Evolutionary conservation across 2,888 invertebrate genomes (phyloP).

Genomic region (Drosophila birchii): DNA sequence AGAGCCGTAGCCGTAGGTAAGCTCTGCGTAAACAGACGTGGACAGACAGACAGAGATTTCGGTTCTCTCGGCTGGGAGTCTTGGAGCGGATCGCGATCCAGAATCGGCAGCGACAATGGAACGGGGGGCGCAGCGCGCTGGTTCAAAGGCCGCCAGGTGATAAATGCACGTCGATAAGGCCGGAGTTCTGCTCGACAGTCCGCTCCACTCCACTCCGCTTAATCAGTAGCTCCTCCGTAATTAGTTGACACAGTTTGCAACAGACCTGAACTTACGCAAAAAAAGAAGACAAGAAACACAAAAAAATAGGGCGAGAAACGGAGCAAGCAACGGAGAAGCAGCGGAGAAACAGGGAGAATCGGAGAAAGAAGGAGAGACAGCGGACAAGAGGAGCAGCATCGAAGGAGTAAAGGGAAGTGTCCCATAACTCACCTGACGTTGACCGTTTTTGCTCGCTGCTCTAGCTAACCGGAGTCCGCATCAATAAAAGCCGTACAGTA

Average conservation of each 20-base stretch:
- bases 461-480: conserved; percentile 25
- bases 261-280: conserved; percentile 34
- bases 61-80: conserved; percentile 2
- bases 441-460: conserved; percentile 40
- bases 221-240: conserved; percentile 18
- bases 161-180: conserved; percentile 23
- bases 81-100: conserved; percentile 30
- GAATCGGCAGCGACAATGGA: conserved; percentile 5
- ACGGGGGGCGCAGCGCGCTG: background rate
- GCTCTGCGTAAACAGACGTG: conserved; percentile 58
- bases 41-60: conserved; percentile 21
- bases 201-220: conserved; percentile 5
- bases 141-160: conserved; percentile 34
- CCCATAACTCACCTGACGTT: conserved; percentile 56
- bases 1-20: conserved; percentile 47
- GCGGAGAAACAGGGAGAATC: conserved; percentile 10
- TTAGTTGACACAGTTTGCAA: conserved; percentile 42
- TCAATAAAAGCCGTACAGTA: conserved; percentile 30
- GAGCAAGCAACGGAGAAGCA: conserved; percentile 10
- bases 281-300: conserved; percentile 12
- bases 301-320: conserved; percentile 19
- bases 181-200: background rate
- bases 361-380: conserved; percentile 6
- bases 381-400: background rate
- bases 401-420: conserved; percentile 9